Conservation (phyloP, 2,797 vertebrate genomes). For the Chromis chromis region DNA sequence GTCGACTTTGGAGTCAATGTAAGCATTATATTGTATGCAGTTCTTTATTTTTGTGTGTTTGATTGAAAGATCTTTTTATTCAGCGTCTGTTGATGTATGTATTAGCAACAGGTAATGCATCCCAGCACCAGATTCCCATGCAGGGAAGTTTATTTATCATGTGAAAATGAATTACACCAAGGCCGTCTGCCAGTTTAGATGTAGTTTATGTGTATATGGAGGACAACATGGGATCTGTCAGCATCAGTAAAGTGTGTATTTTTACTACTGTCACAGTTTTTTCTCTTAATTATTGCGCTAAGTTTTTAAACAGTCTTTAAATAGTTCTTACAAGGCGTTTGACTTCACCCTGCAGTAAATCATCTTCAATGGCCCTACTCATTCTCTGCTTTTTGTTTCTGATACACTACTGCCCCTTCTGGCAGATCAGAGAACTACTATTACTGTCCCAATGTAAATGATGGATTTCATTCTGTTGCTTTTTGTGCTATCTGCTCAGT, state of each 20-base stretch:
- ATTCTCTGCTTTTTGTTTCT: constrained; percentile 13
- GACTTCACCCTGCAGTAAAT: constrained; percentile 3
- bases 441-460: background rate
- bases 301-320: too few species aligned
- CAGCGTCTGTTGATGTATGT: too few species aligned
- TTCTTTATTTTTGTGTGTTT: background rate
- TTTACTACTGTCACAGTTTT: background rate
- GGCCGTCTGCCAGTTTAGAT: background rate
- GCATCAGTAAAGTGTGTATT: background rate
- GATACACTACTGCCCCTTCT: constrained; percentile 54
- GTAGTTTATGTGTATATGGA: background rate
- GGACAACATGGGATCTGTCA: background rate
- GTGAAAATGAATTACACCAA: too few species aligned
- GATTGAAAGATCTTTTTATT: accelerated
- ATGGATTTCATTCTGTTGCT: background rate
- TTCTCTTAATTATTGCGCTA: too few species aligned
- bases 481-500: background rate
- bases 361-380: background rate
- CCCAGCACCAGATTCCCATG: background rate
- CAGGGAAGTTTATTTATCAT: background rate
- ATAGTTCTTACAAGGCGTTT: too few species aligned
- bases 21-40: constrained; percentile 65
- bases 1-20: constrained; percentile 97
- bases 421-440: constrained; percentile 41
- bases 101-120: background rate